These are phyloP conservation scores for Carduelis carduelis DNA, from an alignment of 2,797 vertebrate species.

Conservation along the genomic window DNA sequence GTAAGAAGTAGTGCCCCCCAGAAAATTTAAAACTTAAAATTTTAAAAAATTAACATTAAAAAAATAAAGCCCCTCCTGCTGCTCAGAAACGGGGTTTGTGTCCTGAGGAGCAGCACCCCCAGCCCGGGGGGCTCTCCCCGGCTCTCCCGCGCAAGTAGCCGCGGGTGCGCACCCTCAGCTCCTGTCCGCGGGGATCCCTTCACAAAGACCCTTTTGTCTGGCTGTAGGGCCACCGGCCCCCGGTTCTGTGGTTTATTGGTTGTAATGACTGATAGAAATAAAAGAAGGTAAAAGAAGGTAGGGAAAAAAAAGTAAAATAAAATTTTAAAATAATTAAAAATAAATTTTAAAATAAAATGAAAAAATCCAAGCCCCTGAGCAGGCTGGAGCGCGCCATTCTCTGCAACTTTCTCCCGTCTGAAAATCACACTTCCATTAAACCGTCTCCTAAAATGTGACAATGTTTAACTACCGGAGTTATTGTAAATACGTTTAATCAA, in stretches of 20 bases:
- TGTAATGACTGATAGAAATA: neutral
- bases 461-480: neutral
- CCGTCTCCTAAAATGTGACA: neutral
- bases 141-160: neutral
- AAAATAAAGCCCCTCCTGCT: neutral
- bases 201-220: neutral
- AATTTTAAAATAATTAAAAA: neutral
- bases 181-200: neutral
- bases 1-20: accelerated
- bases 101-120: neutral
- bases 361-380: neutral
- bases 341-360: neutral
- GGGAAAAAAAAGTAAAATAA: neutral
- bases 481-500: constrained; percentile 19
- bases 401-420: neutral
- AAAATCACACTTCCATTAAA: neutral
- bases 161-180: neutral
- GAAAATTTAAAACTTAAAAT: neutral
- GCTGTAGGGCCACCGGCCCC: neutral
- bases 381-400: neutral
- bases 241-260: neutral
- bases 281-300: neutral
- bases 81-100: neutral
- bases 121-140: neutral
- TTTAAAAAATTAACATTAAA: neutral